Evolutionary conservation across 2,797 vertebrate genomes (phyloP).

Genomic region (Tenualosa thibaudeaui): DNA sequence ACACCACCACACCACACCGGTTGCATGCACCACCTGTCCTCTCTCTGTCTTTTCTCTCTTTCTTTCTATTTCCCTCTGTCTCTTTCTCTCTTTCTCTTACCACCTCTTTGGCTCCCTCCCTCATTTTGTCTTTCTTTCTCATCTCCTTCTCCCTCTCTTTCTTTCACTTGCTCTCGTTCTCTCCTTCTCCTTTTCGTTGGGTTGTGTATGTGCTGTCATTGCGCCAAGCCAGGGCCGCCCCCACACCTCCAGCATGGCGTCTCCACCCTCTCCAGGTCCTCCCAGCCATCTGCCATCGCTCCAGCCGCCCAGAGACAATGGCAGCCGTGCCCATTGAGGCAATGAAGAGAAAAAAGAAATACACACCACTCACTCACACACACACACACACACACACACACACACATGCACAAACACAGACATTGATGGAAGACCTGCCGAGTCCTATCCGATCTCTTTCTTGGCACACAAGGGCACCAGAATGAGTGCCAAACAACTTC

Average conservation of each 20-base stretch:
- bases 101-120: background rate
- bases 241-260: constrained; percentile 61
- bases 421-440: constrained; percentile 9
- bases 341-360: constrained; percentile 57
- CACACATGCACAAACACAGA: background rate
- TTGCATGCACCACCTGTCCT: constrained; percentile 11
- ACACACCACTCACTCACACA: constrained; percentile 49
- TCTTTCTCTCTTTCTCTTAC: background rate
- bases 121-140: background rate
- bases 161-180: background rate
- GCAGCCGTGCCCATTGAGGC: constrained; percentile 57
- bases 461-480: constrained; percentile 19
- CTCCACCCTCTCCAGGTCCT: constrained; percentile 65
- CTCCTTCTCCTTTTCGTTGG: background rate
- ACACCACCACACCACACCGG: background rate
- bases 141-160: background rate
- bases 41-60: background rate
- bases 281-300: constrained; percentile 72
- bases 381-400: background rate
- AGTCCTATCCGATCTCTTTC: constrained; percentile 8
- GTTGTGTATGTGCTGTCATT: constrained; percentile 56
- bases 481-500: constrained; percentile 1
- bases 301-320: constrained; percentile 63
- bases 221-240: constrained; percentile 65
- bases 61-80: background rate